Evolutionary conservation across 2,797 vertebrate species (phyloP), one percentile per base, ranked within the genome.

Genomic region (Tragopan temminckii): DNA sequence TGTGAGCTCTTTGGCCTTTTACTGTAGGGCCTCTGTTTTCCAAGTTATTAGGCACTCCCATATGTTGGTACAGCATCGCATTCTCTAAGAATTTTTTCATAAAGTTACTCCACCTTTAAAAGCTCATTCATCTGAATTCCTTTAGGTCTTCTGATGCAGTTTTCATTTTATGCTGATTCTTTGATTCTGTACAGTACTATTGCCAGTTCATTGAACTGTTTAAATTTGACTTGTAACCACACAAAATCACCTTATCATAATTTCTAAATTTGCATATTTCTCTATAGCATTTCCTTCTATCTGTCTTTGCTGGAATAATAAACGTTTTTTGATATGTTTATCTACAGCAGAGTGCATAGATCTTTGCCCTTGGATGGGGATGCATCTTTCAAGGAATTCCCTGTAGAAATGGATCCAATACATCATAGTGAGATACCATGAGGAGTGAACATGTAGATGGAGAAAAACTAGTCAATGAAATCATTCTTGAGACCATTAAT

Each of bases 391-490:
- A 21, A 68, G 84, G 86, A 75, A 71, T 92, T 90, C 89, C 86
- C 87, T 50, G 72, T 4, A 5, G 88, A 46, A 57, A 80, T n/a
- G 1, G 0, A 43, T 46, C 66, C 29, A 16, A 61, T 21, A n/a
- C 64, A 55, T 55, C 50, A 1, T 3, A 58, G 72, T 71, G 53
- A 89, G 86, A 24, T 52, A n/a, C 50, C 14, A 48, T 53, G 84
- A 69, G 84, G 61, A 55, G n/a, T 53, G 53, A 91, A 59, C 10
- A 84, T 48, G 74, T 57, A 59, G 76, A 2, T 89, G 80, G 46
- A 93, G 64, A n/a, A 77, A 94, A 96, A 95, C 21, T 92, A 93
- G 94, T 93, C 94, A 94, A 0, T 75, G 78, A 74, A 90, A 93
- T 13, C n/a, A 70, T 95, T 69, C 12, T 79, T 12, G 75, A 80